Evolutionary conservation across 2,797 vertebrate species (phyloP), one percentile per base, ranked within the genome.

Genomic region (Fistularia tabacaria): DNA sequence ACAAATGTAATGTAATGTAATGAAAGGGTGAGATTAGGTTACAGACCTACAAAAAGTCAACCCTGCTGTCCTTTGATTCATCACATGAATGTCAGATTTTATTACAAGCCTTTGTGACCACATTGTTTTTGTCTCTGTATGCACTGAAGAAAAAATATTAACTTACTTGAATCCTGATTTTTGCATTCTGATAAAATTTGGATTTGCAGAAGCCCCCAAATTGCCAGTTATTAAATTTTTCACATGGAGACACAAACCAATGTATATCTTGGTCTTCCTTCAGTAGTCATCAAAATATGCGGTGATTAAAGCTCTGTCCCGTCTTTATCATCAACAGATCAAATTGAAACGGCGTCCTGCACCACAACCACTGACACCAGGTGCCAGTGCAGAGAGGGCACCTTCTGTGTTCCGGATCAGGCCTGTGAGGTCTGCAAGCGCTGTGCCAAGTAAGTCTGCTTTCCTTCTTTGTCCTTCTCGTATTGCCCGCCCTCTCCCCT

Each of bases 341-440:
- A 92, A 79, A 85, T 46, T 7, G 14, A 65, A 60, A 88, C 85
- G 0, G 65, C 49, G 0, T 0, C 69, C 36, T 92, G 91, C 80
- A 88, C 81, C 53, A 77, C 47, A 0, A 90, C 77, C 0, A 73
- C 74, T 6, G 84, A 92, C 79, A 90, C 90, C 49, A 85, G 48
- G 65, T 92, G 91, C 56, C 83, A 87, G 64, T 92, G 91, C 72
- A 85, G 7, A 62, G 1, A 14, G 0, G 87, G 89, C 0, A 86
- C 81, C 25, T 92, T 89, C 87, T 92, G 91, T 10, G 84, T 89
- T 7, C 88, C 88, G 0, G 90, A 92, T 10, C 86, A 92, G 77
- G 90, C 91, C 52, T 92, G 91, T 8, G 91, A 92, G 58, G 91
- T 92, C 64, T 92, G 91, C 84, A 92, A 92, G 62, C 90, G 89